Evolutionary conservation across 2,888 invertebrate genomes (phyloP), one percentile per base, ranked within the genome.

Genomic region (Zygothrica quintamaculata): DNA sequence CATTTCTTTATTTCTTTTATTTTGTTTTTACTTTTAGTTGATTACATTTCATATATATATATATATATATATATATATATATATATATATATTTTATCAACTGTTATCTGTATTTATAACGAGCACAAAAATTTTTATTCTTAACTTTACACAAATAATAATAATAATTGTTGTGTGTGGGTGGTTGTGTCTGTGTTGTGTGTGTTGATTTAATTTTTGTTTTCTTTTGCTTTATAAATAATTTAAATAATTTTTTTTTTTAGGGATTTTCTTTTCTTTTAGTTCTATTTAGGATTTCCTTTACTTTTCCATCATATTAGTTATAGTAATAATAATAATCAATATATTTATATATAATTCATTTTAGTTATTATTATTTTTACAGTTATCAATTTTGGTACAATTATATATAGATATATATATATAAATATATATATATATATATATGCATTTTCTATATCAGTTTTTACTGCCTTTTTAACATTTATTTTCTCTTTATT

Each of bases 331-430:
- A 22, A 22, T 22, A 22, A 22, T 22, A 22, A 22, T 22, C 18
- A 22, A 78, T 81, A 82, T 82, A 71, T 71, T 77, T 69, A 76
- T 70, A 67, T 72, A 74, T 78, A 73, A 80, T 68, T 78, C 72
- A 65, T 33, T 42, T 52, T 40, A 33, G 4, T 55, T 53, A 7
- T 56, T 34, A 11, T 56, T 56, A 12, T 65, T 37, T 51, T 87
- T 84, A 77, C 80, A 81, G 44, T 77, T 80, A 78, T 86, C 76
- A 82, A 81, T 82, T 82, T 80, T 84, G 77, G 70, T 84, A 84
- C 75, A 88, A 75, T 82, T 76, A 69, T 74, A 74, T 82, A 70
- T 48, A 29, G 50, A 36, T 70, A 56, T 57, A 62, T 64, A 67
- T 68, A 46, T 65, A 29, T 72, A 75, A 40, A 58, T 75, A 70